phyloP scores from a whole-genome alignment of 2,113 vertebrate species.

The Vulpes vulpes region DNA sequence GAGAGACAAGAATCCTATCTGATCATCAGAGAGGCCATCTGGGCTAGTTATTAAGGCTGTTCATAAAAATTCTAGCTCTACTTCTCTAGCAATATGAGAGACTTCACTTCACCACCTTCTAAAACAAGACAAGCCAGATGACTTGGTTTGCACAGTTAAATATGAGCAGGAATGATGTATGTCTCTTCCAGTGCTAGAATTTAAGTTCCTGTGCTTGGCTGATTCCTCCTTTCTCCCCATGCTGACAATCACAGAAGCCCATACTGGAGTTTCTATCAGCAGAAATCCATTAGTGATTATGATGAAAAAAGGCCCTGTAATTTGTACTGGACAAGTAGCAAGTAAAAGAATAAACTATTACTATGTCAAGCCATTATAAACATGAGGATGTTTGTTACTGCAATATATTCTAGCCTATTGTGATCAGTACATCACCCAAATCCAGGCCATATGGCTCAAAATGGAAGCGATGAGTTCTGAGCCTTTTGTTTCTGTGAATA shows the following conservation, averaged over 20 bases:
- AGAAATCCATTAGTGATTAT: background rate
- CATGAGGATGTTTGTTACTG: background rate
- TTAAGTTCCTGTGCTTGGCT: background rate
- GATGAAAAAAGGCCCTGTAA: background rate
- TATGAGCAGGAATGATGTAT: background rate
- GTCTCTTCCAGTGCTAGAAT: background rate
- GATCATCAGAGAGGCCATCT: background rate
- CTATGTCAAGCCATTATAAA: background rate
- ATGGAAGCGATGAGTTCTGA: background rate
- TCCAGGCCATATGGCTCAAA: background rate
- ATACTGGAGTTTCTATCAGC: background rate
- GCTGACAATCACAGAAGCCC: background rate
- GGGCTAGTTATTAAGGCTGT: background rate
- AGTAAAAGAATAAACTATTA: background rate
- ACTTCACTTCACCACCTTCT: background rate
- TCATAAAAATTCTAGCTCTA: background rate
- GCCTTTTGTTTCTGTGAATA: slow-evolving; percentile 28
- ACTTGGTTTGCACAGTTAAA: background rate
- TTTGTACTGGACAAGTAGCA: background rate
- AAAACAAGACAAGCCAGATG: background rate
- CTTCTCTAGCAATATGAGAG: background rate
- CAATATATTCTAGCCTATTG: background rate
- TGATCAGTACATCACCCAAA: slow-evolving; percentile 29
- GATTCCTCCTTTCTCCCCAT: background rate
- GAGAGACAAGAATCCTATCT: background rate